phyloP scores from a whole-genome alignment of 2,888 invertebrate species.

The Xestia sexstrigata region DNA sequence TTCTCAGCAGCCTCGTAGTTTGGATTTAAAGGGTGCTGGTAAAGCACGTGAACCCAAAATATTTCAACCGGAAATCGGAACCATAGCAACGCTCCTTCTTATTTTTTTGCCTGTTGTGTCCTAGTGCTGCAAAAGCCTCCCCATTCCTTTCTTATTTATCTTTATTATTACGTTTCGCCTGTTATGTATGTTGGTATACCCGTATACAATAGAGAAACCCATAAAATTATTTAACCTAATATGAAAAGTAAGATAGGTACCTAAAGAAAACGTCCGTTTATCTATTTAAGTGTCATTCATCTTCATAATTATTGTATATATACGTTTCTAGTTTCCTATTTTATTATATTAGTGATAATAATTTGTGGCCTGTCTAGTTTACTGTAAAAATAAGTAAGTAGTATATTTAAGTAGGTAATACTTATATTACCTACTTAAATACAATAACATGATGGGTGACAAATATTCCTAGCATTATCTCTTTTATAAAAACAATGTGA shows the following conservation, averaged over 20 bases:
- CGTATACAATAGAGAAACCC: neutral
- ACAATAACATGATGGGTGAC: slow-evolving; percentile 17
- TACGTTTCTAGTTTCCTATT: neutral
- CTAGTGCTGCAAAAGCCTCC: too few relatives aligned
- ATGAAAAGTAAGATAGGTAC: too few relatives aligned
- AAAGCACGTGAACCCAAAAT: too few relatives aligned
- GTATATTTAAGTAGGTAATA: too few relatives aligned
- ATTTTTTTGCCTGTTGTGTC: too few relatives aligned
- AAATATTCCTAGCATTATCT: slow-evolving; percentile 3
- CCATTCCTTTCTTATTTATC: too few relatives aligned
- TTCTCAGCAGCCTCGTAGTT: neutral
- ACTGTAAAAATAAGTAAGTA: neutral
- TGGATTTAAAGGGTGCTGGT: neutral
- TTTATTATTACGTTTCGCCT: too few relatives aligned
- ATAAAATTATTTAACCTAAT: too few relatives aligned
- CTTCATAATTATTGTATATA: neutral
- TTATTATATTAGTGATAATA: neutral
- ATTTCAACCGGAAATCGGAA: too few relatives aligned
- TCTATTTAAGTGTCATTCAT: neutral
- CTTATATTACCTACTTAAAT: neutral
- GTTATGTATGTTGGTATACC: too few relatives aligned
- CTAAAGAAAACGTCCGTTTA: neutral
- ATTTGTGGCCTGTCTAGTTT: too few relatives aligned
- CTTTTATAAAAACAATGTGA: slow-evolving; percentile 1
- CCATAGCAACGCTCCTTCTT: too few relatives aligned